A percentile compares a stretch with the other conserved stretches of the same genome.
Evolutionary conservation across 1,140 invertebrate species (phyloP).

Genomic region (Maconellicoccus hirsutus): DNA sequence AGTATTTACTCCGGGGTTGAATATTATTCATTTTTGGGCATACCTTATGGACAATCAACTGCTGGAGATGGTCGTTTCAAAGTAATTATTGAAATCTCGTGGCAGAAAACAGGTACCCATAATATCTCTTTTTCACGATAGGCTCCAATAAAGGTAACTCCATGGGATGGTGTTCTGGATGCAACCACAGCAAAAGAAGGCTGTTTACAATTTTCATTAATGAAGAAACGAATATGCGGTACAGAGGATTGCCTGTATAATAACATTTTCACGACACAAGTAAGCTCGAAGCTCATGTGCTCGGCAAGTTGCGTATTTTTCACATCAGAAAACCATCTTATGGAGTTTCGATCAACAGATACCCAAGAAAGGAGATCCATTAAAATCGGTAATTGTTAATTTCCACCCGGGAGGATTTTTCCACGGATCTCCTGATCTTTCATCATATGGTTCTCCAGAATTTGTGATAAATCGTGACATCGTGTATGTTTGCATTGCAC

Average conservation of each 20-base stretch:
- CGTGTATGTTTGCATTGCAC: no score
- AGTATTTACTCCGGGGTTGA: conserved; percentile 17
- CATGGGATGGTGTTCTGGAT: conserved; percentile 25
- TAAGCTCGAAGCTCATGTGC: background rate
- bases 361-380: no score
- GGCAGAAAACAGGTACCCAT: background rate
- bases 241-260: conserved; percentile 28
- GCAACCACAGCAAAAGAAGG: conserved; percentile 24
- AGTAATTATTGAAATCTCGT: conserved; percentile 6
- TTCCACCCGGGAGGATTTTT: no score
- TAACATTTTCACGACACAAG: conserved; percentile 26
- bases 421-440: no score
- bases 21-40: conserved; percentile 27
- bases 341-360: no score
- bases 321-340: no score
- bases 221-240: conserved; percentile 12
- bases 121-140: background rate
- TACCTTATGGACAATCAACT: conserved; percentile 30
- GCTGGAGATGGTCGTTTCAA: conserved; percentile 29
- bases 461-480: no score
- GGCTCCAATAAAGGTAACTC: conserved; percentile 15
- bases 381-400: no score
- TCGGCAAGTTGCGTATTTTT: no score
- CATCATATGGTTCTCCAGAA: no score
- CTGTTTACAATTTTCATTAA: conserved; percentile 23